phyloP scores from a whole-genome alignment of 2,797 vertebrate genomes.

The Channallabes apus region DNA sequence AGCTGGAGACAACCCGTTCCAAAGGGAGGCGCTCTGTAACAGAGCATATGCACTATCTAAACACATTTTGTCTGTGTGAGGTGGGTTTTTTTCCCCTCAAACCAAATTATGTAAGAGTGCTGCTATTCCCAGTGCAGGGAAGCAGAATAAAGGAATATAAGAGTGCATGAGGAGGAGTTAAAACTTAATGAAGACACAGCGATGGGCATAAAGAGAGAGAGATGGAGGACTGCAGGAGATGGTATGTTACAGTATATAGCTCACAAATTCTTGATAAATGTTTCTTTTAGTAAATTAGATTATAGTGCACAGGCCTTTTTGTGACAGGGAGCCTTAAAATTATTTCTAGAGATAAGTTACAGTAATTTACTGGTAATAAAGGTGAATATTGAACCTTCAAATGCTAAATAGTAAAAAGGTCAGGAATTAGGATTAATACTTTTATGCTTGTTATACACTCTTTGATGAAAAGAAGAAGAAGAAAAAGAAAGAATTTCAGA shows the following conservation, averaged over 20 bases:
- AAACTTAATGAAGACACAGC: constrained; percentile 50
- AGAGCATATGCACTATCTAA: not conserved
- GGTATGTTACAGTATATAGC: constrained; percentile 58
- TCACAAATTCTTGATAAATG: constrained; percentile 62
- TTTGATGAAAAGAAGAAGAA: too few relatives aligned
- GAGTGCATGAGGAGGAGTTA: constrained; percentile 39
- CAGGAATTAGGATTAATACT: not conserved
- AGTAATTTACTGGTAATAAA: not conserved
- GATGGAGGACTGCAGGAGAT: constrained; percentile 6
- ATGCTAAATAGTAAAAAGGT: not conserved
- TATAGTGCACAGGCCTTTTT: constrained; percentile 62
- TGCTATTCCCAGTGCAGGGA: constrained; percentile 42
- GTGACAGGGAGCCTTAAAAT: constrained; percentile 58
- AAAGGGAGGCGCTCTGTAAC: constrained; percentile 26
- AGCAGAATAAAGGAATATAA: constrained; percentile 42
- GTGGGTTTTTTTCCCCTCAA: not conserved
- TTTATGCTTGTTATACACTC: not conserved
- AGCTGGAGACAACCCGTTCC: not conserved
- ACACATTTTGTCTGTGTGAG: not conserved
- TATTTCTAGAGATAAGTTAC: not conserved
- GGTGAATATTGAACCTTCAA: not conserved
- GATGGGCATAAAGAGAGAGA: not conserved
- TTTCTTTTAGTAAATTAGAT: constrained; percentile 66
- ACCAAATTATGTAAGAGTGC: constrained; percentile 38
- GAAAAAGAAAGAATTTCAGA: too few relatives aligned